These are phyloP conservation scores for Amblyjoppa proteus DNA, from an alignment of 2,888 invertebrate species.

Conservation along the genomic window DNA sequence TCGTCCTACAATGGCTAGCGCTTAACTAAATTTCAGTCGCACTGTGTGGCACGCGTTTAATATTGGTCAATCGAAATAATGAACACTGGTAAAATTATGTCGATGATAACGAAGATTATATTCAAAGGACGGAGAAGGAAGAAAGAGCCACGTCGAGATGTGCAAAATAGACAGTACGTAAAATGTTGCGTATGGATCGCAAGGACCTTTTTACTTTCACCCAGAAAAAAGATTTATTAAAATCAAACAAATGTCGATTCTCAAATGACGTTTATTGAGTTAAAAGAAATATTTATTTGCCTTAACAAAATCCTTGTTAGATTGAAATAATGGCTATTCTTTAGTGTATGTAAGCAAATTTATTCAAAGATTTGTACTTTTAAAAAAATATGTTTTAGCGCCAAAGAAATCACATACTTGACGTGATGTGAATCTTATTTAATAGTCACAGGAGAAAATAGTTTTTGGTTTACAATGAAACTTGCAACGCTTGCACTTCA, in stretches of 20 bases:
- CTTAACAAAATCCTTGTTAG: too few relatives aligned
- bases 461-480: background rate
- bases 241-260: too few relatives aligned
- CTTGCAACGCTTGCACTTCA: background rate
- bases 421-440: too few relatives aligned
- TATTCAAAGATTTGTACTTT: too few relatives aligned
- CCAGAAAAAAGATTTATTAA: too few relatives aligned
- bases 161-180: background rate
- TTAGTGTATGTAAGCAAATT: too few relatives aligned
- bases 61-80: conserved; percentile 75
- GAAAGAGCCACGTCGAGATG: background rate
- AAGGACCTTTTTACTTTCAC: background rate
- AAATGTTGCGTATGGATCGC: background rate
- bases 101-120: conserved; percentile 77
- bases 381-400: too few relatives aligned
- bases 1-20: background rate
- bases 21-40: conserved; percentile 3
- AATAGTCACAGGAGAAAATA: background rate
- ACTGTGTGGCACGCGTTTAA: conserved; percentile 3
- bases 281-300: too few relatives aligned
- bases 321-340: too few relatives aligned
- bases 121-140: conserved; percentile 42
- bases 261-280: too few relatives aligned
- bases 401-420: too few relatives aligned
- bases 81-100: conserved; percentile 71